Base-by-base conservation (phyloP, 1,140 invertebrate genomes). In the Drosophila seguyi region DNA sequence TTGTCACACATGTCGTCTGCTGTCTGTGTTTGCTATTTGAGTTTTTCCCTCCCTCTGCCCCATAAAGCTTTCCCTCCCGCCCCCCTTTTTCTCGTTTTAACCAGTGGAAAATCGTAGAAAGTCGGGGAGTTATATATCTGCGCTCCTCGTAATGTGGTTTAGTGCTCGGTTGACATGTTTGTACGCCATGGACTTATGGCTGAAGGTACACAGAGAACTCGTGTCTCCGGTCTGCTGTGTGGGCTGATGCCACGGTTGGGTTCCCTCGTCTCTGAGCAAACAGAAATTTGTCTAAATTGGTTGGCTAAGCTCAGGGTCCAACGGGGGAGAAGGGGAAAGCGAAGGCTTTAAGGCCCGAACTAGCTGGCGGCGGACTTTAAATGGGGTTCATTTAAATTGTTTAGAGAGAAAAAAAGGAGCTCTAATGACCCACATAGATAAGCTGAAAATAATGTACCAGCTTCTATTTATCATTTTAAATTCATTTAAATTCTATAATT, bases 151-250 rank as follows among this genome's bases (percentile, higher is more conserved):
- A 72, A 72, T 72, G 68, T 72, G 68, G 68, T 72, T 72, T 72
- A 72, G 68, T 72, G 66, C 68, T 72, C 31, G 68, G 68, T 72
- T 72, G 68, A 72, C 68, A 72, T 72, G 68, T 72, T 72, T 72
- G 68, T 72, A 59, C 67, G 68, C 22, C 52, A 36, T 50, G 68
- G 68, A 72, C 68, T 72, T 72, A 72, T 72, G 68, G 68, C 52
- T 69, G 52, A 59, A 72, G 52, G 66, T 59, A 72, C 66, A 72
- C 67, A 41, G 42, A 57, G 67, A 72, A 71, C 68, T 72, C 47
- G 44, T 72, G 68, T 72, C 65, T 69, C 48, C 41, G n/a, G 63
- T 71, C 34, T 55, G 38, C 45, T 71, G 31, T 45, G 65, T 71
- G 48, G 67, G 63, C 38, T 57, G 68, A 47, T 57, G 45, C 66